These are phyloP conservation scores for Danio choprae DNA, from an alignment of 2,797 vertebrate genomes.

Conservation along the genomic window DNA sequence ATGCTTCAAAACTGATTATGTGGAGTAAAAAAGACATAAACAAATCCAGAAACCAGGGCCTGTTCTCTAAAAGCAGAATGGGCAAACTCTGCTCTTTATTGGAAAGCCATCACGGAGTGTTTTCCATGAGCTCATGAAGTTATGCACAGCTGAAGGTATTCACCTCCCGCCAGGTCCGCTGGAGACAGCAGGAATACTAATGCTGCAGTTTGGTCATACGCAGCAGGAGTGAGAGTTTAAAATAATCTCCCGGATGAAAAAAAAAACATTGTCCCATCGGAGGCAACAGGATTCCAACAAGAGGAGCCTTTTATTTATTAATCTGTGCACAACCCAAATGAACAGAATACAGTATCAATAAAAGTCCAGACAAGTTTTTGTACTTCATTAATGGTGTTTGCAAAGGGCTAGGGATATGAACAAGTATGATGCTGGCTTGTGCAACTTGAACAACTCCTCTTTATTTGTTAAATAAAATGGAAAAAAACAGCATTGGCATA, in stretches of 20 bases:
- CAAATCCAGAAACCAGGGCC: constrained; percentile 70
- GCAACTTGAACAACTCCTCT: neutral
- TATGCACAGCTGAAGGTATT: constrained; percentile 65
- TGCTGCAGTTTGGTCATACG: constrained; percentile 43
- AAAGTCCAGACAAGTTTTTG: neutral
- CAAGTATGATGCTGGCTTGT: neutral
- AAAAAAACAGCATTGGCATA: too few relatives aligned
- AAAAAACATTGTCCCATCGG: neutral
- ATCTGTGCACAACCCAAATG: constrained; percentile 10
- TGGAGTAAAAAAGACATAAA: constrained; percentile 76
- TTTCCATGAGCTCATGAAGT: constrained; percentile 75
- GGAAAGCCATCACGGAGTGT: constrained; percentile 66
- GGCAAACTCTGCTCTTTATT: constrained; percentile 64
- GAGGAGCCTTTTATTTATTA: constrained; percentile 34
- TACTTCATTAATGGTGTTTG: neutral
- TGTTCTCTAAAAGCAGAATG: constrained; percentile 66
- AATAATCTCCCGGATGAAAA: constrained; percentile 42
- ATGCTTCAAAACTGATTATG: constrained; percentile 77
- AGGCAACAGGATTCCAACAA: constrained; percentile 8
- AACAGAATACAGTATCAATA: constrained; percentile 11
- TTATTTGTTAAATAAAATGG: neutral
- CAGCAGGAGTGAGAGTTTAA: constrained; percentile 43
- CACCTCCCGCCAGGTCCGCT: constrained; percentile 62
- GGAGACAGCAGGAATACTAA: constrained; percentile 58
- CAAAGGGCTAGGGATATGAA: constrained; percentile 2